phyloP scores from a whole-genome alignment of 2,113 vertebrate genomes.

The Centropristis striata region DNA sequence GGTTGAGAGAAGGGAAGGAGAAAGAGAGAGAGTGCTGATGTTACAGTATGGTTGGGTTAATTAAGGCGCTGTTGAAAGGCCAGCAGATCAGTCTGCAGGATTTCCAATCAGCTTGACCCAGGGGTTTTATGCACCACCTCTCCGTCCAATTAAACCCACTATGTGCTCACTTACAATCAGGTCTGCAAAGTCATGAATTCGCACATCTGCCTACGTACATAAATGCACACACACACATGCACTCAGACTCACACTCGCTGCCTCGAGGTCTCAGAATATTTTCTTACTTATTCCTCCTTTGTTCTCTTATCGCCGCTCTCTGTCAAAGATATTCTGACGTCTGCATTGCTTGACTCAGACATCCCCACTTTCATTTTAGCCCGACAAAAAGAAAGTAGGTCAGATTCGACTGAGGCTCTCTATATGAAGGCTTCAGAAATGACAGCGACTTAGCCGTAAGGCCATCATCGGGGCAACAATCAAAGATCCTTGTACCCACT shows the following conservation, averaged over 20 bases:
- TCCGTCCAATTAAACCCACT: conserved; percentile 67
- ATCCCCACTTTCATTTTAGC: conserved; percentile 56
- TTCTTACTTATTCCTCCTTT: conserved; percentile 55
- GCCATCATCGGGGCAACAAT: conserved; percentile 54
- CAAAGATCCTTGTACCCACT: conserved; percentile 33
- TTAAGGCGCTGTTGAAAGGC: conserved; percentile 49
- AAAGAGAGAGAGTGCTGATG: conserved; percentile 50
- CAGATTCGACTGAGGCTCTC: conserved; percentile 56
- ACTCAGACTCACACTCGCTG: conserved; percentile 23
- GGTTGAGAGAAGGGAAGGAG: conserved; percentile 2
- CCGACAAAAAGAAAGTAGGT: conserved; percentile 68
- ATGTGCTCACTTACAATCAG: conserved; percentile 43
- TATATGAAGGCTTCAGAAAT: conserved; percentile 43
- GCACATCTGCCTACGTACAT: conserved; percentile 26
- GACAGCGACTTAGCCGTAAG: conserved; percentile 36
- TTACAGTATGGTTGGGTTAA: conserved; percentile 51
- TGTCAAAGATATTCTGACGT: conserved; percentile 62
- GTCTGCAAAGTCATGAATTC: conserved; percentile 59
- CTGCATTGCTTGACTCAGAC: conserved; percentile 54
- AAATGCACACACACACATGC: conserved; percentile 23
- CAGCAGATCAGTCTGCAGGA: conserved; percentile 58
- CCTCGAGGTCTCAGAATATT: conserved; percentile 35
- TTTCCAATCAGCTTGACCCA: conserved; percentile 55
- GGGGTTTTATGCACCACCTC: conserved; percentile 56
- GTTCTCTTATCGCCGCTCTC: conserved; percentile 53